Percentiles rank a stretch among this genome's conserved stretches.
Evolutionary conservation across 2,797 vertebrate species (phyloP).

Genomic region (Tiaroga cobitis): DNA sequence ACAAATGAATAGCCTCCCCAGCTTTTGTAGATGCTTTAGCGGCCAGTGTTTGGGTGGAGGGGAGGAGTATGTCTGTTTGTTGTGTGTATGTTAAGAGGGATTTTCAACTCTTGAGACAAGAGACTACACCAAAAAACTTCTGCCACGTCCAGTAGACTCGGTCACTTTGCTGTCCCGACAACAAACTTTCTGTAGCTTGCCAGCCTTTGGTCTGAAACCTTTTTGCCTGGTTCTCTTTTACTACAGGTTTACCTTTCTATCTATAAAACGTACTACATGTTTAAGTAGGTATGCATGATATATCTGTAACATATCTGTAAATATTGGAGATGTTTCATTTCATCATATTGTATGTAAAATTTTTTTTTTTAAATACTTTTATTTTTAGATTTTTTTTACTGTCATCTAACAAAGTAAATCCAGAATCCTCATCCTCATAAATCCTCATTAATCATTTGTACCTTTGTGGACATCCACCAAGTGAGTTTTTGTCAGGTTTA

Average conservation of each 20-base stretch:
- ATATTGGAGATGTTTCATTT: background rate
- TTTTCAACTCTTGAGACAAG: constrained; percentile 26
- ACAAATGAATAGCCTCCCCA: constrained; percentile 59
- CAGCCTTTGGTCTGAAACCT: background rate
- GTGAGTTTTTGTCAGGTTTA: background rate
- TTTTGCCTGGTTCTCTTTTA: background rate
- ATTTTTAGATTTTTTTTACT: no score
- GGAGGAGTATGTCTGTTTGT: constrained; percentile 41
- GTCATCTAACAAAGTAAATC: background rate
- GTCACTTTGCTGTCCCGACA: constrained; percentile 15
- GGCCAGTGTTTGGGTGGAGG: constrained; percentile 36
- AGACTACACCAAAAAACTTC: constrained; percentile 28
- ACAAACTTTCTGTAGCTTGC: constrained; percentile 13
- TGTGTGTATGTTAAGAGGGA: constrained; percentile 51
- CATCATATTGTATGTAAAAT: no score
- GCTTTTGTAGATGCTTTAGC: constrained; percentile 63
- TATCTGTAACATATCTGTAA: background rate
- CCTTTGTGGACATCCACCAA: background rate
- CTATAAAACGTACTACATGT: background rate
- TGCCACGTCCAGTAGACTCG: background rate
- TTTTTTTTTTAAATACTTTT: no score
- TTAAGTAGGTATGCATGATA: background rate
- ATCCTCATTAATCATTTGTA: background rate
- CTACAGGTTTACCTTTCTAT: background rate
- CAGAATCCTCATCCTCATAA: no score